phyloP scores from a whole-genome alignment of 2,888 invertebrate species.

The Celastrina argiolus region DNA sequence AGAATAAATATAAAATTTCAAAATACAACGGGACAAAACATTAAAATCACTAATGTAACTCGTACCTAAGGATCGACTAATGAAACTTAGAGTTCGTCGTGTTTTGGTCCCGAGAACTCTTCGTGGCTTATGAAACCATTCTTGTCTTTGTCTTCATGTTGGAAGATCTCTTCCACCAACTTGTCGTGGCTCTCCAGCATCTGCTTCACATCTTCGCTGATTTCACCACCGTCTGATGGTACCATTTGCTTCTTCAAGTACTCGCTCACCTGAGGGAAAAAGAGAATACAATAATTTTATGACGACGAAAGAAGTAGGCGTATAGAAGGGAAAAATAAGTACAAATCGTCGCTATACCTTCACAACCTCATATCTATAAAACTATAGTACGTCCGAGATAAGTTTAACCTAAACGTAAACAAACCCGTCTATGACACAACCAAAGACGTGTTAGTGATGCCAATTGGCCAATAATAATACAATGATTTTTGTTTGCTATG shows the following conservation, averaged over 20 bases:
- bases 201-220: slow-evolving; percentile 86
- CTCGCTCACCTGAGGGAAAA: slow-evolving; percentile 85
- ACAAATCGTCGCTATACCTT: too few species aligned
- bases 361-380: too few species aligned
- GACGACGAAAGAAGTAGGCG: too few species aligned
- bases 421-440: too few species aligned
- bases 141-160: slow-evolving; percentile 97
- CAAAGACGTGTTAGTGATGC: too few species aligned
- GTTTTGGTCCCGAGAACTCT: slow-evolving; percentile 98
- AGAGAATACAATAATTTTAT: too few species aligned
- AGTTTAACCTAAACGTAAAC: too few species aligned
- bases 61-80: neutral
- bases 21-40: slow-evolving; percentile 28
- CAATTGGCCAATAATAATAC: too few species aligned
- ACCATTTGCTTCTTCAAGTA: slow-evolving; percentile 95
- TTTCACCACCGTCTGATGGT: slow-evolving; percentile 85
- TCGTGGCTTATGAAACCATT: slow-evolving; percentile 97
- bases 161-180: slow-evolving; percentile 97
- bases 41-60: slow-evolving; percentile 2
- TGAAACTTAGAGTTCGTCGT: slow-evolving; percentile 92
- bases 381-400: too few species aligned
- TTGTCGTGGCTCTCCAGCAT: slow-evolving; percentile 94
- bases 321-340: too few species aligned
- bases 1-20: slow-evolving; percentile 14
- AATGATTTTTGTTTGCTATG: too few species aligned